Conservation (phyloP, 1,140 invertebrate genomes). For the Zaprionus inermis region DNA sequence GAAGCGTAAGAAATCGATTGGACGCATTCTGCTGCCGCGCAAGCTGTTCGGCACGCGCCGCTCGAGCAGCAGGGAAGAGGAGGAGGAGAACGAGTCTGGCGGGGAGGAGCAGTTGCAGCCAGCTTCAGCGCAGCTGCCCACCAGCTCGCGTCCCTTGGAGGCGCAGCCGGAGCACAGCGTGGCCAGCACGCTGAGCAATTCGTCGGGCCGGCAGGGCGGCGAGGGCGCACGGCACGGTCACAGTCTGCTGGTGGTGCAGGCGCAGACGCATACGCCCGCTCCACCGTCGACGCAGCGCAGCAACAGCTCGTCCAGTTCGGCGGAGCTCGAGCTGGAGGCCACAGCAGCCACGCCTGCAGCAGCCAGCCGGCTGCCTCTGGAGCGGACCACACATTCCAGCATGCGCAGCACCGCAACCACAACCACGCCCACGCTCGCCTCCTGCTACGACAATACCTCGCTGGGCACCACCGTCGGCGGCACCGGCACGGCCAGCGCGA, state of each 20-base stretch:
- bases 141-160: background rate
- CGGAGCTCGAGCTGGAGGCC: background rate
- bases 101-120: background rate
- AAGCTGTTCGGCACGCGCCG: conserved; percentile 67
- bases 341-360: background rate
- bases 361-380: background rate
- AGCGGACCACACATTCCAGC: conserved; percentile 74
- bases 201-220: conserved; percentile 46
- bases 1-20: conserved; percentile 73
- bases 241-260: conserved; percentile 66
- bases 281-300: conserved; percentile 13
- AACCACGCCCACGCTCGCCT: conserved; percentile 37
- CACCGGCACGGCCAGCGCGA: conserved; percentile 62
- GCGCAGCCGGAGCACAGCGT: conserved; percentile 68
- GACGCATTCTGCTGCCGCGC: conserved; percentile 66
- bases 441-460: conserved; percentile 76
- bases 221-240: conserved; percentile 55
- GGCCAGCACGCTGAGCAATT: conserved; percentile 77
- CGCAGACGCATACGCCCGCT: conserved; percentile 69
- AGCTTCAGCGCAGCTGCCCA: too few species aligned
- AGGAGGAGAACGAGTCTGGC: conserved; percentile 45
- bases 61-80: conserved; percentile 25
- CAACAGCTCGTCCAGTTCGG: conserved; percentile 25
- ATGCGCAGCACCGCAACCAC: conserved; percentile 58
- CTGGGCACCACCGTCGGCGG: conserved; percentile 37